phyloP scores from a whole-genome alignment of 2,888 invertebrate species.

The Leuctra nigra region DNA sequence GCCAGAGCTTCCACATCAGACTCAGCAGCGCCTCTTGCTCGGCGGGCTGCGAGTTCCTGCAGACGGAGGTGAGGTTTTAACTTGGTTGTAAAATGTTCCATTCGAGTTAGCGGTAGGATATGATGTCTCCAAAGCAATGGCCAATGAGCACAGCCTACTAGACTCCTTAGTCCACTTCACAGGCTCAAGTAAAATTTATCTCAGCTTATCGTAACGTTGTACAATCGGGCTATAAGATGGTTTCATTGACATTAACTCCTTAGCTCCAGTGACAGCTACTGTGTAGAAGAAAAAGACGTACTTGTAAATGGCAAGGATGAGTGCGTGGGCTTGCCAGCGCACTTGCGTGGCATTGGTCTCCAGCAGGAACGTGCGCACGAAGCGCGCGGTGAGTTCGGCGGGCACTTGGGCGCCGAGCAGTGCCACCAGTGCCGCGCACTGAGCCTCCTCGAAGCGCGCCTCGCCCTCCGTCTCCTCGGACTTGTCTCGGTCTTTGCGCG shows the following conservation, averaged over 20 bases:
- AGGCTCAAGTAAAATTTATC: background rate
- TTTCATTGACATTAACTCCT: too few relatives aligned
- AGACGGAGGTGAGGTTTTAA: conserved; percentile 29
- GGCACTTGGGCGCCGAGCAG: conserved; percentile 62
- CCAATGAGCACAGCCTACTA: background rate
- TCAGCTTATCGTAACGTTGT: conserved; percentile 6
- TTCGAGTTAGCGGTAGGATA: too few relatives aligned
- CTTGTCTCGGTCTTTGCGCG: conserved; percentile 55
- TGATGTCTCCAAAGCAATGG: background rate
- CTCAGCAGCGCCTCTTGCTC: conserved; percentile 77
- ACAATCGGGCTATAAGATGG: too few relatives aligned
- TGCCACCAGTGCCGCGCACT: conserved; percentile 60
- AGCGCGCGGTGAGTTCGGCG: conserved; percentile 58
- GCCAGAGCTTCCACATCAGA: conserved; percentile 88
- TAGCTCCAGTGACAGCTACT: too few relatives aligned
- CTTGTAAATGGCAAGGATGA: conserved; percentile 78
- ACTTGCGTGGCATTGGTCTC: conserved; percentile 90
- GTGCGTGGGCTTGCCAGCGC: conserved; percentile 92
- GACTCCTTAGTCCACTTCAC: background rate
- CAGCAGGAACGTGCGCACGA: conserved; percentile 83
- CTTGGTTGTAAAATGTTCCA: too few relatives aligned
- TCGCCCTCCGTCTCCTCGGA: conserved; percentile 60
- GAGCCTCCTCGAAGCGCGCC: conserved; percentile 58
- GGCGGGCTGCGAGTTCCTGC: conserved; percentile 63
- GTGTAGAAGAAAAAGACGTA: too few relatives aligned